Evolutionary conservation across 2,113 vertebrate genomes (phyloP), one percentile per base, ranked within the genome.

Genomic region (Aspidoscelis tigris): DNA sequence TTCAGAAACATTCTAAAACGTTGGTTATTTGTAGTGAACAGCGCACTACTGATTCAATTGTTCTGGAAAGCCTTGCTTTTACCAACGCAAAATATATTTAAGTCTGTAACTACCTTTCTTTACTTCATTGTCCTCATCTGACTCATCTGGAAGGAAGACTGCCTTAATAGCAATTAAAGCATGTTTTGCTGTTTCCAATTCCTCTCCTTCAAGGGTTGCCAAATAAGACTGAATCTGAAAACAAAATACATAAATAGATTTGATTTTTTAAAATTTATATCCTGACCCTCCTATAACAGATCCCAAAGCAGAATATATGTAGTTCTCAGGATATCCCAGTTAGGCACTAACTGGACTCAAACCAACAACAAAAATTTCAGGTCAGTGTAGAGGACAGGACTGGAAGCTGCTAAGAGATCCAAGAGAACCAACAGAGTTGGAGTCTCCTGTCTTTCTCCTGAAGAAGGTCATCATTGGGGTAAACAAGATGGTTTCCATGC

Each of bases 131-230:
- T 91, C 95, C 87, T 94, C 95, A 50, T 96, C 95, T n/a, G 93
- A 93, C 53, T 97, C 97, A 82, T 97, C 96, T 50, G 96, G 94
- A 90, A 97, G 78, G 91, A 99, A 99, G 93, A 99, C 95, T 58
- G 98, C 96, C 93, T 98, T 99, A 92, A 99, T 98, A 80, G 95
- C 95, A 93, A 99, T 97, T 89, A 99, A 95, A 89, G 97, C 97
- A 77, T 94, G 96, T 96, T 98, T 99, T 87, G 97, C 78, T 80
- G 92, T 91, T 78, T 99, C 97, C 92, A 98, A 93, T 73, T 96
- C 94, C 81, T 98, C 96, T 91, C 95, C 96, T 78, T 88, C 90
- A 86, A 99, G 91, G 2, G 96, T 95, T 86, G 95, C 95, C 91
- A 99, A 96, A 94, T 96, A 96, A 2, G 95, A 95, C 91, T 99